These are phyloP conservation scores for Drosophila trapezifrons DNA, from an alignment of 1,140 invertebrate genomes.

Conservation along the genomic window DNA sequence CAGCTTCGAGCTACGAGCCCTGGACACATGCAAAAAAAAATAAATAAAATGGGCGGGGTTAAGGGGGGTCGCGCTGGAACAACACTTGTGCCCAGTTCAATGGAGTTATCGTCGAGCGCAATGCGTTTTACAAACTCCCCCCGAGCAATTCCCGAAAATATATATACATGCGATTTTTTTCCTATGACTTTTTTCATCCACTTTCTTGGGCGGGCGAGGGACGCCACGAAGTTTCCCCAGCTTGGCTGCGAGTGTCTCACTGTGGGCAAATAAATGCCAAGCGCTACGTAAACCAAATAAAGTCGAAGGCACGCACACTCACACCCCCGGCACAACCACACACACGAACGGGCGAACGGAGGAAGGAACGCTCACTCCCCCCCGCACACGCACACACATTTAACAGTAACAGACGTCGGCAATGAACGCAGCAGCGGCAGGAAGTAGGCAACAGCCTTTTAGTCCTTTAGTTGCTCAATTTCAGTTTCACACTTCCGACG, in stretches of 20 bases:
- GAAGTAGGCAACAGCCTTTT: constrained; percentile 78
- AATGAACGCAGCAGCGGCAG: constrained; percentile 68
- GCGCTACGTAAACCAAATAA: constrained; percentile 81
- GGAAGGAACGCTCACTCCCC: constrained; percentile 19
- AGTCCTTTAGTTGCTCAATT: constrained; percentile 84
- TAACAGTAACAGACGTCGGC: constrained; percentile 80
- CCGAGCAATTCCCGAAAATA: constrained; percentile 69
- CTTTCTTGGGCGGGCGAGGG: constrained; percentile 3
- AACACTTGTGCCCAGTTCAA: constrained; percentile 73
- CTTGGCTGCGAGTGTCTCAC: constrained; percentile 61
- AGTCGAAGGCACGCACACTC: constrained; percentile 71
- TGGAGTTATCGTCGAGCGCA: constrained; percentile 73
- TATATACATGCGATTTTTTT: constrained; percentile 45
- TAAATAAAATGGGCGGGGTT: not conserved
- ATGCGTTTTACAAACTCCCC: constrained; percentile 76
- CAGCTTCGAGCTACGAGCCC: constrained; percentile 44
- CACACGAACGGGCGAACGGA: constrained; percentile 3
- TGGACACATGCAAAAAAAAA: constrained; percentile 56
- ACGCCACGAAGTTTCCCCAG: constrained; percentile 57
- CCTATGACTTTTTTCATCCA: constrained; percentile 15
- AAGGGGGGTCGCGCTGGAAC: constrained; percentile 1
- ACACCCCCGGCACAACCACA: constrained; percentile 22
- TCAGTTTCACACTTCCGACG: constrained; percentile 83
- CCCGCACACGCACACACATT: constrained; percentile 62
- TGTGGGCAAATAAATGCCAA: constrained; percentile 82